Evolutionary conservation across 2,113 vertebrate genomes (phyloP), one percentile per base, ranked within the genome.

Genomic region (Genyomyrus donnyi): DNA sequence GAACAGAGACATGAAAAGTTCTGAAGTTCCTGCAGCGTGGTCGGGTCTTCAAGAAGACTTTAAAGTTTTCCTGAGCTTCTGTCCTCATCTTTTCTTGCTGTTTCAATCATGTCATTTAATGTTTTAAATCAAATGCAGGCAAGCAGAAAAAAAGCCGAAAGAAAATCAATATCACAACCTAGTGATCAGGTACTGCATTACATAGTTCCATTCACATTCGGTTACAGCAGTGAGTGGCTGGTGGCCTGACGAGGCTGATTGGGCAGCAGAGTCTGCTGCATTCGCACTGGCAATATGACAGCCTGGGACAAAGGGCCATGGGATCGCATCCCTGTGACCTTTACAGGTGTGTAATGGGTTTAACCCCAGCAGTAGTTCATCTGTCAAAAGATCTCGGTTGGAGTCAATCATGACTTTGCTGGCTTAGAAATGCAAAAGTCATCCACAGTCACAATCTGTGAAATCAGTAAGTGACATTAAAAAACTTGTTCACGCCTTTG

Each of bases 351-450:
- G 56, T 46, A 24, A 46, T 0, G 19, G 39, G 39, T 48, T 19
- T 89, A 98, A 98, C 31, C 99, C 98, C 93, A 99, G 98, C 11
- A 99, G 98, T 0, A 99, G 95, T 93, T 98, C 98, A 0, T 99
- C 49, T 50, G 50, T 52, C 98, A 98, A 99, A 53, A 53, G 17
- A 5, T 99, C 1, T 97, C 98, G n/a, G 97, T 91, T 0, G 97
- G 98, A 98, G 91, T 99, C 98, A 0, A 99, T 98, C 80, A 99
- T 97, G 91, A 98, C 97, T 94, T 97, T 98, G 56, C 96, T 93
- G 45, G 98, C 98, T 91, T 99, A 93, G 90, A 99, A 98, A 91
- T 99, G 98, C 99, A 94, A 35, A 89, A 31, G 87, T 90, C 91
- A 93, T 35, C 85, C 50, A 90, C 3, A 89, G 13, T 17, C 66